Conservation (phyloP, 2,888 invertebrate species). For the Ganaspis brasiliensis region DNA sequence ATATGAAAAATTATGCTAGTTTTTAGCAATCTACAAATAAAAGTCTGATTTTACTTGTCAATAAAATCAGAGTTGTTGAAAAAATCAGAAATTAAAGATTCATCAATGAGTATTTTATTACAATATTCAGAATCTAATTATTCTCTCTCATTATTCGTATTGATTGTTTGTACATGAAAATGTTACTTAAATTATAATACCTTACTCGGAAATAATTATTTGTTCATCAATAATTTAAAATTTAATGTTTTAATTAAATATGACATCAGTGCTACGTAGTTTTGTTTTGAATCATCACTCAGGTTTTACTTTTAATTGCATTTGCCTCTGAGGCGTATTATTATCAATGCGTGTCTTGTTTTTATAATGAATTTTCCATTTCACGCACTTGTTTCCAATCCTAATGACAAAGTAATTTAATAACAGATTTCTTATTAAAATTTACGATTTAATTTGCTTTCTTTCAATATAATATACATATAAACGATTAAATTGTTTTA, state of each 20-base stretch:
- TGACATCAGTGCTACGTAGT: background rate
- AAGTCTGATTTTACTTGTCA: too few species aligned
- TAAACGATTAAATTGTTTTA: too few species aligned
- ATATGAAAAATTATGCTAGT: too few species aligned
- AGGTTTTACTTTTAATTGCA: background rate
- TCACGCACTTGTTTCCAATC: background rate
- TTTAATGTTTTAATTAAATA: background rate
- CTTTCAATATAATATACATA: background rate
- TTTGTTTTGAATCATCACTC: background rate
- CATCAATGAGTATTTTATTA: too few species aligned
- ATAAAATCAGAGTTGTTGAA: too few species aligned
- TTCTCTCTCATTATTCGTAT: too few species aligned
- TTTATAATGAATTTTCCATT: background rate
- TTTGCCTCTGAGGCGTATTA: background rate
- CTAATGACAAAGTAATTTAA: background rate
- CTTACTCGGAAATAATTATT: background rate
- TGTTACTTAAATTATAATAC: too few species aligned
- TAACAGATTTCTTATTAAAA: background rate
- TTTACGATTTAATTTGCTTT: slow-evolving; percentile 7
- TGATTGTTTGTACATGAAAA: background rate
- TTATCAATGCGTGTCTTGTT: background rate
- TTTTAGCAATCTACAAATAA: too few species aligned
- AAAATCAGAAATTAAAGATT: too few species aligned
- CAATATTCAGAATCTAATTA: too few species aligned
- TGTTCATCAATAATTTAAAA: background rate